phyloP scores from a whole-genome alignment of 2,888 invertebrate species.

The Oxycera nigricornis region DNA sequence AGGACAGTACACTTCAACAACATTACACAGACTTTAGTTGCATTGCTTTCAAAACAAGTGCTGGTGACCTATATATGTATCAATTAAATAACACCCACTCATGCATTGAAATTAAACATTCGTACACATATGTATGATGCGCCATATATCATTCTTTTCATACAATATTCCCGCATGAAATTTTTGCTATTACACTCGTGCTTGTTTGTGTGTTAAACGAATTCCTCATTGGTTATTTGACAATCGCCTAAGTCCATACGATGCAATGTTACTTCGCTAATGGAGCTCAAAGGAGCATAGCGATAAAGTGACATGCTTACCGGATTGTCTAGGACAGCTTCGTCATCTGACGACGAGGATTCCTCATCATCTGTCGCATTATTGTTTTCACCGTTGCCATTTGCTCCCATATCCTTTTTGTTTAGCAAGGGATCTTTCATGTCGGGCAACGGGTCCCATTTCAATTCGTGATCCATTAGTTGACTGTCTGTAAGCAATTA shows the following conservation, averaged over 20 bases:
- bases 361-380: conserved; percentile 56
- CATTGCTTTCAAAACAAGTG: neutral
- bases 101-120: neutral
- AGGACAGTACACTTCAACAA: neutral
- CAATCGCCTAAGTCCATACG: conserved; percentile 47
- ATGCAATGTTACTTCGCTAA: conserved; percentile 64
- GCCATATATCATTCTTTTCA: neutral
- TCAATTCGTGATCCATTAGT: conserved; percentile 65
- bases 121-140: neutral
- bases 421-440: conserved; percentile 54
- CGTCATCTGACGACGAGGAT: conserved; percentile 55
- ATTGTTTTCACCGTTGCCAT: conserved; percentile 54
- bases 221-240: conserved; percentile 42
- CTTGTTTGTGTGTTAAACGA: conserved; percentile 34
- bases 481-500: conserved; percentile 60
- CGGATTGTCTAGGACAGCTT: conserved; percentile 52
- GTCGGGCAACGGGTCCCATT: conserved; percentile 68
- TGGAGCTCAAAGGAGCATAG: conserved; percentile 65
- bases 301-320: conserved; percentile 62
- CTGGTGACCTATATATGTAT: neutral
- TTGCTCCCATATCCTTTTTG: conserved; percentile 49
- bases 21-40: neutral
- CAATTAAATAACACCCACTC: neutral
- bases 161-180: neutral
- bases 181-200: neutral